Conservation (phyloP, 2,113 vertebrate species). For the Melanocharis versteri region DNA sequence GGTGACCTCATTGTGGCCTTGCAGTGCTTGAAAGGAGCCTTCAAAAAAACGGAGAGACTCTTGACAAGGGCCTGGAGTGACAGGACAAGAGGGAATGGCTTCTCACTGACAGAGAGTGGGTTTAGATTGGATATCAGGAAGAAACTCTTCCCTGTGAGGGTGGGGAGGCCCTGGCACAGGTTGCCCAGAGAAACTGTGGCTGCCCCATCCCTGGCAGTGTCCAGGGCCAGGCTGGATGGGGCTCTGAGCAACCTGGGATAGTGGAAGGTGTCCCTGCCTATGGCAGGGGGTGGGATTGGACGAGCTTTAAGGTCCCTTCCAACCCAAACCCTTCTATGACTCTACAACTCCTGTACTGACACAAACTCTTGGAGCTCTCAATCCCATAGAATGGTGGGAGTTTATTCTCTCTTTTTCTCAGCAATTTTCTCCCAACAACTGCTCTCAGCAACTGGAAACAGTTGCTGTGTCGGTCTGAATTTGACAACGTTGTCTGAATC, state of each 20-base stretch:
- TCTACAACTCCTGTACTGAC: neutral
- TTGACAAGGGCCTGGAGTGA: neutral
- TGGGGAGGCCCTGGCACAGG: neutral
- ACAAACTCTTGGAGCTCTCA: neutral
- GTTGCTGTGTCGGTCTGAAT: neutral
- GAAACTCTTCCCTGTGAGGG: neutral
- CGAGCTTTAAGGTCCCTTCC: neutral
- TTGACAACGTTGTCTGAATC: neutral
- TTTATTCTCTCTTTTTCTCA: neutral
- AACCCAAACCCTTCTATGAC: neutral
- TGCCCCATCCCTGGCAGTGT: neutral
- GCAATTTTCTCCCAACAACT: neutral
- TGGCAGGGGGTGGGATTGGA: neutral
- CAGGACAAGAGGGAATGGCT: neutral
- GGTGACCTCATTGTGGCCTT: rapidly evolving
- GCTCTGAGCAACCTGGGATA: rapidly evolving
- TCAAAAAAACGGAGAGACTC: neutral
- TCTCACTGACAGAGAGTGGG: neutral
- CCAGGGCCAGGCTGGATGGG: rapidly evolving
- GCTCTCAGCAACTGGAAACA: neutral
- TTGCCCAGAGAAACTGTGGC: neutral
- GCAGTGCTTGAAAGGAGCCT: rapidly evolving
- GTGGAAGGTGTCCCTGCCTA: neutral
- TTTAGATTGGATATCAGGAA: rapidly evolving
- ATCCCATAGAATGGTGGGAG: neutral